Evolutionary conservation across 1,140 invertebrate species (phyloP).

Genomic region (Rhizoglyphus robini): DNA sequence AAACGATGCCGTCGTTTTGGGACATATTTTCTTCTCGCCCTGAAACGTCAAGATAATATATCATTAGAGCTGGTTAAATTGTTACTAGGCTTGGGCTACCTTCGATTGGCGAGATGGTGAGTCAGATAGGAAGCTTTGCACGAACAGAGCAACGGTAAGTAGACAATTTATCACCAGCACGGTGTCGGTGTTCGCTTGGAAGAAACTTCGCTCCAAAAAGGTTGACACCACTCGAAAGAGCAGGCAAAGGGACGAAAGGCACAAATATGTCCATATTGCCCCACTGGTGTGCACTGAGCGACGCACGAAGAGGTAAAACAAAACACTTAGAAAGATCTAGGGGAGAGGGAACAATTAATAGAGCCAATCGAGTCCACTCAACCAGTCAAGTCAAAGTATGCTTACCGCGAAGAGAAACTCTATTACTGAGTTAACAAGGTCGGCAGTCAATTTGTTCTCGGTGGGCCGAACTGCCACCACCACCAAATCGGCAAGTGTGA

Average conservation of each 20-base stretch:
- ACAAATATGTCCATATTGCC: slow-evolving; percentile 14
- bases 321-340: neutral
- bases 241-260: neutral
- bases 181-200: neutral
- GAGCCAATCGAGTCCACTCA: no score
- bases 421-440: neutral
- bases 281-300: neutral
- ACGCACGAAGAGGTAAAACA: neutral
- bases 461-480: neutral
- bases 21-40: slow-evolving; percentile 42
- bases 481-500: neutral
- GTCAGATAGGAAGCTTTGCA: slow-evolving; percentile 10
- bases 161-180: slow-evolving; percentile 5
- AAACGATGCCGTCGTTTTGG: slow-evolving; percentile 70
- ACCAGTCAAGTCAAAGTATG: neutral
- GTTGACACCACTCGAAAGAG: neutral
- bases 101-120: neutral
- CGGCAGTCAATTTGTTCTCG: slow-evolving; percentile 5
- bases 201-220: neutral
- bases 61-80: neutral
- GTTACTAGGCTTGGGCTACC: slow-evolving; percentile 5
- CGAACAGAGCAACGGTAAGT: neutral
- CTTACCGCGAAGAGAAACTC: slow-evolving; percentile 1
- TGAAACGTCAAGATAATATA: neutral
- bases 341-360: no score